phyloP scores from a whole-genome alignment of 2,888 invertebrate genomes.

The Tipula unca region DNA sequence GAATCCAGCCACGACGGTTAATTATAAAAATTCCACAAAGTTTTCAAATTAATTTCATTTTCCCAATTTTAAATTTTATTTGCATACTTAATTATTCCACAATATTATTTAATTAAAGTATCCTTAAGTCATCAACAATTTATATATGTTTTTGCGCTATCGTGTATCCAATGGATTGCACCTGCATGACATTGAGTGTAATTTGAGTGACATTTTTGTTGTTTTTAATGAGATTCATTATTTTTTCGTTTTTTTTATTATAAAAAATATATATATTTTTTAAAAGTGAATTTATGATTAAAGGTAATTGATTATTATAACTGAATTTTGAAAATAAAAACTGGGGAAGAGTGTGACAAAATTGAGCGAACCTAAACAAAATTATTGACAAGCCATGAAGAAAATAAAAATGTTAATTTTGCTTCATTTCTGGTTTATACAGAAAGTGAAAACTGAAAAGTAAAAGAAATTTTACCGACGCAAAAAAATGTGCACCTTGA shows the following conservation, averaged over 20 bases:
- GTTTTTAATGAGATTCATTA: neutral
- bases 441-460: neutral
- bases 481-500: neutral
- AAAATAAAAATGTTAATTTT: neutral
- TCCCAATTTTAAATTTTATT: neutral
- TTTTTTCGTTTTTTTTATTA: neutral
- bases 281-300: neutral
- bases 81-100: neutral
- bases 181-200: neutral
- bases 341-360: neutral
- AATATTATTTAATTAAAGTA: neutral
- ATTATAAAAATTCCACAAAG: neutral
- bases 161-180: neutral
- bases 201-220: constrained; percentile 14
- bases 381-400: neutral
- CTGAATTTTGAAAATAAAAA: neutral
- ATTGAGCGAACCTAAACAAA: neutral
- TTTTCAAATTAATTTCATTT: neutral
- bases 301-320: neutral
- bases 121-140: neutral
- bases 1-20: neutral
- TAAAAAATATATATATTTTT: no score
- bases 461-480: neutral
- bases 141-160: neutral
- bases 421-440: neutral